Evolutionary conservation across 1,140 invertebrate species (phyloP).

Genomic region (Temnothorax longispinosus): DNA sequence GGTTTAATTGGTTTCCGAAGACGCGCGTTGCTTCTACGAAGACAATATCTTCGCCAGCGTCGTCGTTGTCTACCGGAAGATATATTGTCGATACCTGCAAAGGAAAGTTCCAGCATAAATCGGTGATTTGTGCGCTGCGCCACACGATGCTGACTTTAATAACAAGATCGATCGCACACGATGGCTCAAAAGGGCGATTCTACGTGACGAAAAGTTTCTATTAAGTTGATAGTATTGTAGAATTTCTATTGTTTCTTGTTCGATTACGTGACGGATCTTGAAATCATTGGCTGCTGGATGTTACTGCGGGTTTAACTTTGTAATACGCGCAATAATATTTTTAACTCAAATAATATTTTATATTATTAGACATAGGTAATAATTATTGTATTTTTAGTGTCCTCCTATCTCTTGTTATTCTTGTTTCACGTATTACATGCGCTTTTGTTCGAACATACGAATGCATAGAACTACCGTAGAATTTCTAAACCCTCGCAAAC

Average conservation of each 20-base stretch:
- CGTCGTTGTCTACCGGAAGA: constrained; percentile 22
- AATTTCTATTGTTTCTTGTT: neutral
- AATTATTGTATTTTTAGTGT: neutral
- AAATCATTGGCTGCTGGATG: constrained; percentile 16
- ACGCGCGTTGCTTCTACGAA: neutral
- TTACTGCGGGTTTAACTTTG: neutral
- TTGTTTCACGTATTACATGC: neutral
- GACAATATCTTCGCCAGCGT: constrained; percentile 26
- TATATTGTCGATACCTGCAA: constrained; percentile 41
- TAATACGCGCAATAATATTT: neutral
- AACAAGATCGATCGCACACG: constrained; percentile 44
- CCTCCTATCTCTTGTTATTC: neutral
- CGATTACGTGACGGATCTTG: neutral
- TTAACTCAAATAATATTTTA: constrained; percentile 2
- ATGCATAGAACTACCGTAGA: neutral
- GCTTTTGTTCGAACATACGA: neutral
- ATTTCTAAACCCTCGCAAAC: constrained; percentile 15
- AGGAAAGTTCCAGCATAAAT: constrained; percentile 56
- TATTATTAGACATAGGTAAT: neutral
- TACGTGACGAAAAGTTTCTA: constrained; percentile 35
- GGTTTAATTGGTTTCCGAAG: constrained; percentile 28
- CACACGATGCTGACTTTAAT: constrained; percentile 26
- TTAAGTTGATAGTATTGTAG: neutral
- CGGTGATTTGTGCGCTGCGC: constrained; percentile 12
- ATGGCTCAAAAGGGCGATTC: constrained; percentile 29